Evolutionary conservation across 2,113 vertebrate species (phyloP).

Genomic region (Engystomops pustulosus): DNA sequence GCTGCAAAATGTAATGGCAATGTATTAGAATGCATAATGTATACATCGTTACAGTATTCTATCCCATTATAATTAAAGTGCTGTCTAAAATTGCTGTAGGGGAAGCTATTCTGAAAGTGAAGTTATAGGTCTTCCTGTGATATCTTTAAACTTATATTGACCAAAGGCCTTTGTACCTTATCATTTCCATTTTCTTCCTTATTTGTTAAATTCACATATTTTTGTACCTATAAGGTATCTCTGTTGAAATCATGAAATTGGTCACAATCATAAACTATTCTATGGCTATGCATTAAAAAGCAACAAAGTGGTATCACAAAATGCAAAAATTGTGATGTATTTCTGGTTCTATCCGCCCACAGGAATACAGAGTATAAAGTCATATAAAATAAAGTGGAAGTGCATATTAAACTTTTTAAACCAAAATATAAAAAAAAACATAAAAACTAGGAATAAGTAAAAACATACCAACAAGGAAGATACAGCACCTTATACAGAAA

Average conservation of each 20-base stretch:
- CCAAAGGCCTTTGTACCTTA: not conserved
- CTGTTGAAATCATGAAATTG: not conserved
- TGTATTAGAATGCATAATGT: not conserved
- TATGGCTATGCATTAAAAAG: not conserved
- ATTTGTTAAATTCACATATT: not conserved
- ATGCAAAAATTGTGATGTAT: not conserved
- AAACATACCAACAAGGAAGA: not conserved
- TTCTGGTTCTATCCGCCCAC: too few species aligned
- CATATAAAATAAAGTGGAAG: not conserved
- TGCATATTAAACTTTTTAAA: not conserved
- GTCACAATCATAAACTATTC: not conserved
- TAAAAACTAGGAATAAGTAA: not conserved
- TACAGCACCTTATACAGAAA: too few species aligned
- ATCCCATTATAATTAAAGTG: not conserved
- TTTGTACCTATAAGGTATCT: not conserved
- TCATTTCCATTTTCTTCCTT: not conserved
- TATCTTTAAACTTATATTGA: too few species aligned
- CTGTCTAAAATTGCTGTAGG: too few species aligned
- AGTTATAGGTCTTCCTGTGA: too few species aligned
- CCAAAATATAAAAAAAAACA: not conserved
- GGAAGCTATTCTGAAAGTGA: not conserved
- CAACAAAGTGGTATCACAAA: not conserved
- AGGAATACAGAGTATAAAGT: not conserved
- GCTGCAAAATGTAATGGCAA: not conserved
- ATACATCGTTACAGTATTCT: not conserved